Evolutionary conservation across 2,888 invertebrate genomes (phyloP).

Genomic region (Metallyticus violacea): DNA sequence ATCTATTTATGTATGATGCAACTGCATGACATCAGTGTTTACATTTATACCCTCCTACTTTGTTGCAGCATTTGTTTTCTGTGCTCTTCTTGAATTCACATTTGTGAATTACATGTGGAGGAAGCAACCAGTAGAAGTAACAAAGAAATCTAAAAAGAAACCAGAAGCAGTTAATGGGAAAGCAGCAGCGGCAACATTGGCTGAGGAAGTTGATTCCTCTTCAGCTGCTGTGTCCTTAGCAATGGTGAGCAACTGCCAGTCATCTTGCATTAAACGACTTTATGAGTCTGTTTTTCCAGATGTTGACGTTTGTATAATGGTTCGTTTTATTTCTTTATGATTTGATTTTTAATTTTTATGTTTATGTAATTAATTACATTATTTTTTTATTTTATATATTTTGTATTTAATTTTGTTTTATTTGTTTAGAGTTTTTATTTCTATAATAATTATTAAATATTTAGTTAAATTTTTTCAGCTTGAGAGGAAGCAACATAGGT

Average conservation of each 20-base stretch:
- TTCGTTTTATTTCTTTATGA: background rate
- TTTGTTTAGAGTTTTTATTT: background rate
- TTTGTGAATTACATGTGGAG: slow-evolving; percentile 51
- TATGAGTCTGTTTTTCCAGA: background rate
- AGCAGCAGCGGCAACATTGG: slow-evolving; percentile 16
- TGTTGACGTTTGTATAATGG: background rate
- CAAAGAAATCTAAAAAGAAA: background rate
- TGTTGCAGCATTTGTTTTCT: slow-evolving; percentile 47
- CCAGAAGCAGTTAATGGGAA: slow-evolving; percentile 30
- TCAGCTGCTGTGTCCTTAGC: slow-evolving; percentile 12
- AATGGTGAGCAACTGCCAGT: background rate
- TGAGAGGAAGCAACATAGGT: too few species aligned
- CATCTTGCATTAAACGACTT: background rate
- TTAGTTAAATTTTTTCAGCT: background rate
- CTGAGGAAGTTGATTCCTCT: slow-evolving; percentile 20
- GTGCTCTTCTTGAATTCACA: slow-evolving; percentile 50
- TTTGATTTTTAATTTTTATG: background rate
- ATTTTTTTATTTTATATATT: background rate
- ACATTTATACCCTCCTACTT: too few species aligned
- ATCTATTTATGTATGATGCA: too few species aligned
- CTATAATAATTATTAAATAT: background rate
- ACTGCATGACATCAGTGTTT: too few species aligned
- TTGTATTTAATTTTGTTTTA: background rate
- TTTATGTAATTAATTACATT: background rate
- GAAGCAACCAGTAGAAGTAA: slow-evolving; percentile 36